These are phyloP conservation scores for Eremobia ochroleuca DNA, from an alignment of 2,888 invertebrate genomes.

Conservation along the genomic window DNA sequence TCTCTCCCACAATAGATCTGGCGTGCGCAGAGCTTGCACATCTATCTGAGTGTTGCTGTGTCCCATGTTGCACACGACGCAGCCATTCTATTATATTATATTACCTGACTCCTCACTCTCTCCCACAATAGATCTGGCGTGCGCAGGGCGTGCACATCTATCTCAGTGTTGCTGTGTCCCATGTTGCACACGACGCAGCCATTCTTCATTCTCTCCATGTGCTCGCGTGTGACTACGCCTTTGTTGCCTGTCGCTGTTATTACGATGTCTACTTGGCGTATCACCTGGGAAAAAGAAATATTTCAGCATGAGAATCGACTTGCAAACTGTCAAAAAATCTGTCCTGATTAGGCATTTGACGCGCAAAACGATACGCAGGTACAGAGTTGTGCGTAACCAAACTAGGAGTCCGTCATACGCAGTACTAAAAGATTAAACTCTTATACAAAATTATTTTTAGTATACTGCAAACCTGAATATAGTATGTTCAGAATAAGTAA, in stretches of 20 bases:
- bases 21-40: slow-evolving; percentile 97
- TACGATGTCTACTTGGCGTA: slow-evolving; percentile 97
- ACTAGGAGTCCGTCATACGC: no score
- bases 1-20: no score
- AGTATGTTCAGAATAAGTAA: no score
- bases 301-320: not conserved
- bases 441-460: no score
- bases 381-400: no score
- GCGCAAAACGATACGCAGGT: no score
- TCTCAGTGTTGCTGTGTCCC: slow-evolving; percentile 99
- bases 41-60: slow-evolving; percentile 98
- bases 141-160: slow-evolving; percentile 97
- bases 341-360: no score
- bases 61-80: slow-evolving; percentile 99
- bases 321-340: not conserved
- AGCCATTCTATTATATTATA: slow-evolving; percentile 95
- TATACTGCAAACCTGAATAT: no score
- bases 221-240: slow-evolving; percentile 98
- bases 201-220: slow-evolving; percentile 99
- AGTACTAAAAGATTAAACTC: no score
- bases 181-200: slow-evolving; percentile 99
- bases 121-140: slow-evolving; percentile 99
- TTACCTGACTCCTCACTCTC: slow-evolving; percentile 96
- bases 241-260: slow-evolving; percentile 99
- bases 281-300: slow-evolving; percentile 91